Percentiles rank a stretch among this genome's conserved stretches.
phyloP scores from a whole-genome alignment of 2,888 invertebrate species.

The Allygus modestus region DNA sequence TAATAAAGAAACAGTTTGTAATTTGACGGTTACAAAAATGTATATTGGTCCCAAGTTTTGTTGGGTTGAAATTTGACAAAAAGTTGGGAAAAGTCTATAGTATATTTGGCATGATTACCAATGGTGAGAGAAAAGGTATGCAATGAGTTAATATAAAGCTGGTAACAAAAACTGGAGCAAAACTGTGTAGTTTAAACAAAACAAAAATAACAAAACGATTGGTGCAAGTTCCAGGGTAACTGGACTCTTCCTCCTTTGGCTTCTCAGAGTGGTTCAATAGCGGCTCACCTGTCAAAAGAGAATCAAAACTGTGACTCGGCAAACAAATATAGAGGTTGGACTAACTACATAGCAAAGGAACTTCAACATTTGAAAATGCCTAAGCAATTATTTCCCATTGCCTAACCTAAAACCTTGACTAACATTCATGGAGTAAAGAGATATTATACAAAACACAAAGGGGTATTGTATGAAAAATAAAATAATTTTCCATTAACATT shows the following conservation, averaged over 20 bases:
- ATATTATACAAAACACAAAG: too few species aligned
- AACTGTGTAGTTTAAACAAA: constrained; percentile 4
- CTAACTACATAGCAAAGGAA: too few species aligned
- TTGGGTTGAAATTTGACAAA: background rate
- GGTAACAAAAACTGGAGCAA: constrained; percentile 26
- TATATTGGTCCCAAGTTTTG: background rate
- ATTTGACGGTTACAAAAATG: background rate
- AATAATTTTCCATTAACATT: too few species aligned
- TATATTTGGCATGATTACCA: background rate
- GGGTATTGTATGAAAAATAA: too few species aligned
- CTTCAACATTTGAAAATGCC: too few species aligned
- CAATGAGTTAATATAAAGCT: background rate
- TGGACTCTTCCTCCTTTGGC: constrained; percentile 21
- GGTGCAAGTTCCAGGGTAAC: constrained; percentile 24
- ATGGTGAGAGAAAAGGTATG: too few species aligned
- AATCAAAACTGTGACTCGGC: too few species aligned
- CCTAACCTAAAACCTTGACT: too few species aligned
- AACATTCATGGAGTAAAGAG: too few species aligned
- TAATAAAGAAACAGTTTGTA: too few species aligned
- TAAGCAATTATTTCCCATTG: too few species aligned
- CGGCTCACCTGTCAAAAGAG: background rate
- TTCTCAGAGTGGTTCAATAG: background rate
- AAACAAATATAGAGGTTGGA: too few species aligned
- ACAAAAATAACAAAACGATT: background rate
- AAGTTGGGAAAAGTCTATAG: background rate